Evolutionary conservation across 2,888 invertebrate species (phyloP), one percentile per base, ranked within the genome.

Genomic region (Dendrolimus pini): DNA sequence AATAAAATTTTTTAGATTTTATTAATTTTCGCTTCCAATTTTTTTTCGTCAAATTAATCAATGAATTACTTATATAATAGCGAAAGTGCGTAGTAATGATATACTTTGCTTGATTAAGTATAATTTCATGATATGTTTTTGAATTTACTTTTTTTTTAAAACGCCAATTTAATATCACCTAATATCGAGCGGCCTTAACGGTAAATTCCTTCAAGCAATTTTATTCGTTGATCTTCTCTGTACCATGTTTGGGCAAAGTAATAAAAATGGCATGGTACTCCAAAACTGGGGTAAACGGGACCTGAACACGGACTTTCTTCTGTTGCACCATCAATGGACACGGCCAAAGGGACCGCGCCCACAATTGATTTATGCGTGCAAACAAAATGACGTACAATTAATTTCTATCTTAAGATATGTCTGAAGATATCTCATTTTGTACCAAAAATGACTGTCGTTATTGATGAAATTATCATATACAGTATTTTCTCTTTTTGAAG

Each of bases 361-460:
- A 79, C 80, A 78, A 85, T 85, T 87, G 86, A 87, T 87, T 87
- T 86, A 87, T 83, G 79, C 75, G 68, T 75, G 68, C 65, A 65
- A 60, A 58, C 55, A 55, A 54, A 56, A 58, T 57, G 47, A 54
- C 62, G 58, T 55, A 61, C 66, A 61, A 63, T 47, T 74, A 57
- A 60, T 61, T 64, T 66, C 61, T 62, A 66, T 78, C 76, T 67
- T 61, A 56, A 56, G 75, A 78, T 70, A 54, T 10, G 60, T 81
- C 80, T 68, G 63, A 56, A 62, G 59, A 53, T 59, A 62, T 66
- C 66, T 65, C 63, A 67, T 69, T 68, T 60, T 66, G 62, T 64
- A 61, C 61, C 60, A 59, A 60, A 3, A 18, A 18, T 18, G 1
- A 18, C 18, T 14, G 14, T 14, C 14, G 14, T 14, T 14, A 14